Conservation (phyloP, 2,888 invertebrate genomes). For the Plebejus argus region DNA sequence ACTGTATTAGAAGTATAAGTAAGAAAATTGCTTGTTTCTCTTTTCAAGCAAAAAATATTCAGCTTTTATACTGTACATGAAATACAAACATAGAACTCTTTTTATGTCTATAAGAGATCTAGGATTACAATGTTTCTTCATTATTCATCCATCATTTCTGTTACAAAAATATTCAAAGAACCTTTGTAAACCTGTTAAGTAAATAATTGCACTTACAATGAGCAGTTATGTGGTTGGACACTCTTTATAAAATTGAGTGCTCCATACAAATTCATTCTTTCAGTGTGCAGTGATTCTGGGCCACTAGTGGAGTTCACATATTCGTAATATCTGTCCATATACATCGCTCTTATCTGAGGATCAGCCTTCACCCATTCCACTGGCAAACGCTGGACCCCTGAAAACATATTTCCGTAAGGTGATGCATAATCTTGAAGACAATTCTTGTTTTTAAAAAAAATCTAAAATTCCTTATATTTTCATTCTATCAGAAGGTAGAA, state of each 20-base stretch:
- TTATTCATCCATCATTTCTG: no score
- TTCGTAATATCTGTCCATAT: conserved; percentile 86
- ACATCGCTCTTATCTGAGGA: conserved; percentile 85
- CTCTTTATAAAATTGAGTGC: conserved; percentile 88
- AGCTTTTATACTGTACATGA: no score
- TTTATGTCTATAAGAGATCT: no score
- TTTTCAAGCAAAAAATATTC: no score
- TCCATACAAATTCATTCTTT: conserved; percentile 88
- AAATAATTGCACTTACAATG: conserved; percentile 68
- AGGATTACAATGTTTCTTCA: no score
- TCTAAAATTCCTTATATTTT: no score
- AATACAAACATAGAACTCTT: no score
- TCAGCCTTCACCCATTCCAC: conserved; percentile 90
- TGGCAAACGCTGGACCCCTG: conserved; percentile 93
- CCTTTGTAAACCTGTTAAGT: not conserved
- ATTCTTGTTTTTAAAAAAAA: no score
- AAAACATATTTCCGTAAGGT: not conserved
- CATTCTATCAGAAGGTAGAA: not conserved
- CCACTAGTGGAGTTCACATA: conserved; percentile 87
- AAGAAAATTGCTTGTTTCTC: no score
- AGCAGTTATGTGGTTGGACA: conserved; percentile 83
- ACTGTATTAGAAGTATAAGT: no score
- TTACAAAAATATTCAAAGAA: not conserved
- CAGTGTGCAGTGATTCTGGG: conserved; percentile 83
- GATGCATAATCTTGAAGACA: no score